These are phyloP conservation scores for Perca fluviatilis DNA, from an alignment of 2,113 vertebrate genomes.

Conservation along the genomic window DNA sequence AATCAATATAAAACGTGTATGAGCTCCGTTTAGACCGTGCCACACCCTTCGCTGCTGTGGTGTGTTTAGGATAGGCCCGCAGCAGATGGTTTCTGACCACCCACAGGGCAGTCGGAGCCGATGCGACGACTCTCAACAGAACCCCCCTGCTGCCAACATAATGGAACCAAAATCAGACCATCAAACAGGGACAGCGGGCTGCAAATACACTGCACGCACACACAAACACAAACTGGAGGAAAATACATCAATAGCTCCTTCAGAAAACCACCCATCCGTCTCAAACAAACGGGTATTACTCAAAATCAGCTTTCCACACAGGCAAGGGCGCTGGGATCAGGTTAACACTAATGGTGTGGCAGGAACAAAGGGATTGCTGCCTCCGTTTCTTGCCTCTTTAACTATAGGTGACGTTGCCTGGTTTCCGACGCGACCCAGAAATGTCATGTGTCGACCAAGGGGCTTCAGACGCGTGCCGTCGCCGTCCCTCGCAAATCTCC, in stretches of 20 bases:
- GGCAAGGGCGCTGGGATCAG: constrained; percentile 32
- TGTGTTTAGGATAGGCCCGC: constrained; percentile 47
- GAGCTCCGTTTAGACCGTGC: constrained; percentile 46
- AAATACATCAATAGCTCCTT: constrained; percentile 67
- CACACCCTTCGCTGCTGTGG: constrained; percentile 58
- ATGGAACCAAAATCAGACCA: constrained; percentile 77
- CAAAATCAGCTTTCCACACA: constrained; percentile 61
- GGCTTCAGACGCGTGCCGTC: constrained; percentile 43
- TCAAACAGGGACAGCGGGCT: constrained; percentile 77
- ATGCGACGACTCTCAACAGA: constrained; percentile 57
- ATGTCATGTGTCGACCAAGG: constrained; percentile 63
- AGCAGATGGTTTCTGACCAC: constrained; percentile 70
- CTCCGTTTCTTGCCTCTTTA: constrained; percentile 50
- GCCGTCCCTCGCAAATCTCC: constrained; percentile 49
- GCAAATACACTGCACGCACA: constrained; percentile 57
- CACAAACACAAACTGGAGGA: constrained; percentile 56
- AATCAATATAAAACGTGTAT: constrained; percentile 67
- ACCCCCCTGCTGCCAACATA: constrained; percentile 71
- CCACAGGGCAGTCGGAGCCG: constrained; percentile 61
- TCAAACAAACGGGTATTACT: constrained; percentile 56
- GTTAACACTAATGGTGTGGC: constrained; percentile 66
- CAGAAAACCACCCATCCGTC: constrained; percentile 61
- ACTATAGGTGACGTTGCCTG: constrained; percentile 35
- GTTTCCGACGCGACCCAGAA: constrained; percentile 74
- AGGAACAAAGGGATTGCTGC: constrained; percentile 63